phyloP scores from a whole-genome alignment of 2,113 vertebrate species.

The Illadopsis cleaveri region DNA sequence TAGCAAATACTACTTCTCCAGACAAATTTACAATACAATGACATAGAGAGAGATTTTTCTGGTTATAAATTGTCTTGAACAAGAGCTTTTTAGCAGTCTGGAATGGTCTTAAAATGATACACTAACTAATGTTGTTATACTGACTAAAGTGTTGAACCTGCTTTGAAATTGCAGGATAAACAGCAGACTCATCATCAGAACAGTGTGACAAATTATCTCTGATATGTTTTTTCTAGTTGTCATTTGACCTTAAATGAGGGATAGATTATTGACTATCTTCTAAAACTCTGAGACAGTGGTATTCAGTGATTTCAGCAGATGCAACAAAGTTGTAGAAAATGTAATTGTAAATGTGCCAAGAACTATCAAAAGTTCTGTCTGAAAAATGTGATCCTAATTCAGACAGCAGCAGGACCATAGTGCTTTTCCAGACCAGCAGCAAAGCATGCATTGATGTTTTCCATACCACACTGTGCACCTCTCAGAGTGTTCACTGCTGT shows the following conservation, averaged over 20 bases:
- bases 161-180: neutral
- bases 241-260: neutral
- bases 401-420: neutral
- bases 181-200: neutral
- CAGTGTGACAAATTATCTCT: neutral
- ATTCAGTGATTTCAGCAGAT: neutral
- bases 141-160: neutral
- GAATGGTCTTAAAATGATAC: neutral
- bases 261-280: neutral
- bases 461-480: accelerated
- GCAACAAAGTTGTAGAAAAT: neutral
- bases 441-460: accelerated
- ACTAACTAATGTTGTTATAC: neutral
- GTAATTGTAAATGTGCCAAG: neutral
- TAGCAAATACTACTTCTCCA: neutral
- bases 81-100: neutral
- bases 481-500: neutral
- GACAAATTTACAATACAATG: neutral
- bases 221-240: neutral
- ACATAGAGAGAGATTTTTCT: neutral
- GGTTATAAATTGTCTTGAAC: neutral
- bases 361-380: neutral
- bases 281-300: neutral
- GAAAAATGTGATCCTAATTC: neutral
- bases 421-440: neutral